A percentile compares a stretch with the other conserved stretches of the same genome.
Conservation (phyloP, 1,140 invertebrate species). For the Procambarus clarkii region DNA sequence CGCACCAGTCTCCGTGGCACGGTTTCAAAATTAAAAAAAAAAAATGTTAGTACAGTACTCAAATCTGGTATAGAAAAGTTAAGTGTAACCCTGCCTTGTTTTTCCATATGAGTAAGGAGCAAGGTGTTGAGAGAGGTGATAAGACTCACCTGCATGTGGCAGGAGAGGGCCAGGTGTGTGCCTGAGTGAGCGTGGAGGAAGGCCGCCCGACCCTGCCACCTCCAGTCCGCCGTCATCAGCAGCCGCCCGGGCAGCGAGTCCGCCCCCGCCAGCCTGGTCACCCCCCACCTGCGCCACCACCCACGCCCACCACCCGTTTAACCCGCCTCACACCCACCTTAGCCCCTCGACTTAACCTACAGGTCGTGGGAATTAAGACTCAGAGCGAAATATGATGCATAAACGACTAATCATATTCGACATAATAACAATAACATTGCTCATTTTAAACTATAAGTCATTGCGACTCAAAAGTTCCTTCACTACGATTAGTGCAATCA, state of each 20-base stretch:
- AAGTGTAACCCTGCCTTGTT: slow-evolving; percentile 3
- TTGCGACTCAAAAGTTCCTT: neutral
- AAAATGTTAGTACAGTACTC: neutral
- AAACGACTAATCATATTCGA: neutral
- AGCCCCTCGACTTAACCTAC: slow-evolving; percentile 29
- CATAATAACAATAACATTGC: neutral
- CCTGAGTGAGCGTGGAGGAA: neutral
- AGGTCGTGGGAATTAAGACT: slow-evolving; percentile 39
- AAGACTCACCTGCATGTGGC: neutral
- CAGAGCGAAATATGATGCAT: slow-evolving; percentile 24
- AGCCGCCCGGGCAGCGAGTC: slow-evolving; percentile 66
- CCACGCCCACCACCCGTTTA: slow-evolving; percentile 48
- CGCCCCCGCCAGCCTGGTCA: slow-evolving; percentile 67
- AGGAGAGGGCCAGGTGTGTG: neutral
- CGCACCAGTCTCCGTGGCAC: slow-evolving; percentile 13
- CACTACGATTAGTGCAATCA: neutral
- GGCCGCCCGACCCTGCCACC: slow-evolving; percentile 51
- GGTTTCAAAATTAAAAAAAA: neutral
- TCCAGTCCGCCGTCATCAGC: slow-evolving; percentile 55
- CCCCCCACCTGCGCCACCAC: slow-evolving; percentile 59
- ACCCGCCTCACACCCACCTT: slow-evolving; percentile 45
- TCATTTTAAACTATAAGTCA: neutral
- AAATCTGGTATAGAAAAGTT: neutral
- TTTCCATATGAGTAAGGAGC: neutral
- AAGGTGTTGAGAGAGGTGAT: neutral